Conservation (phyloP, 2,797 vertebrate species). For the Calcarius lapponicus region DNA sequence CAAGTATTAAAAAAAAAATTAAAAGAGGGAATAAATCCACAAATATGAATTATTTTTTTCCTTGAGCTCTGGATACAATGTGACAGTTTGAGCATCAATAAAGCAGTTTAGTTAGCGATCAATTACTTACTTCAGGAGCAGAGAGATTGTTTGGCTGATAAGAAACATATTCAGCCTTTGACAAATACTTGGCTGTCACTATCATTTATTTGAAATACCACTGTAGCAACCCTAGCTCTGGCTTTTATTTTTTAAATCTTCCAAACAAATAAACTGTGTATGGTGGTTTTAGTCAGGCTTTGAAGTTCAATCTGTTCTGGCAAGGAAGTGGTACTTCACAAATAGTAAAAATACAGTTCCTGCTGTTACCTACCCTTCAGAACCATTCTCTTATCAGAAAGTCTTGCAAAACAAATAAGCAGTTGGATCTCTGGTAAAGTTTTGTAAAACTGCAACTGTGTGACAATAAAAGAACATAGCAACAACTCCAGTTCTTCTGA, state of each 20-base stretch:
- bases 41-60: neutral
- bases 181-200: conserved; percentile 53
- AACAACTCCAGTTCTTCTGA: neutral
- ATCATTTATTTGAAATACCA: conserved; percentile 61
- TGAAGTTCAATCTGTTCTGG: conserved; percentile 73
- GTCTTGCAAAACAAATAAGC: conserved; percentile 52
- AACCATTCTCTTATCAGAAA: conserved; percentile 53
- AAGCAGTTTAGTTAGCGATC: neutral
- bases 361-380: conserved; percentile 47
- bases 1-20: neutral
- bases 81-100: neutral
- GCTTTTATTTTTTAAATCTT: conserved; percentile 60
- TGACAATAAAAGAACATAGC: neutral
- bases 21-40: neutral
- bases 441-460: conserved; percentile 31
- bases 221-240: neutral
- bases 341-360: conserved; percentile 67
- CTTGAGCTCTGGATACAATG: neutral
- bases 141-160: conserved; percentile 36
- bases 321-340: conserved; percentile 61
- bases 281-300: conserved; percentile 58
- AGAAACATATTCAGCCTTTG: conserved; percentile 47
- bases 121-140: conserved; percentile 40
- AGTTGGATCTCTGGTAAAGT: neutral
- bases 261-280: conserved; percentile 69